phyloP scores from a whole-genome alignment of 2,797 vertebrate species.

The Rhincodon typus region DNA sequence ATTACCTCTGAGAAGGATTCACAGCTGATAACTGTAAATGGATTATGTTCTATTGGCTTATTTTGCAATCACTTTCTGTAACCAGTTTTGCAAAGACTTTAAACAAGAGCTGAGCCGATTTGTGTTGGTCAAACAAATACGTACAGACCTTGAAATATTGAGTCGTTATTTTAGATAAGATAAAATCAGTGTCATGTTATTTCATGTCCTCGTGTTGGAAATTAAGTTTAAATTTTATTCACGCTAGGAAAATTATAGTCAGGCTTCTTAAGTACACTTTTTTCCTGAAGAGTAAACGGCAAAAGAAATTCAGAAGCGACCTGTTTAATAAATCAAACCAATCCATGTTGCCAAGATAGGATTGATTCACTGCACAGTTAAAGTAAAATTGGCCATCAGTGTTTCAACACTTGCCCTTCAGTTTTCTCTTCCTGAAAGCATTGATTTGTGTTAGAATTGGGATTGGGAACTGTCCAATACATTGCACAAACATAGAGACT shows the following conservation, averaged over 20 bases:
- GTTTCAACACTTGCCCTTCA: neutral
- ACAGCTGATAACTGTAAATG: neutral
- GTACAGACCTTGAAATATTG: neutral
- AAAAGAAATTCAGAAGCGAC: neutral
- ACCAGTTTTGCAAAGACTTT: conserved; percentile 32
- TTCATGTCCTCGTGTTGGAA: conserved; percentile 11
- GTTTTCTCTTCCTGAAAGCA: neutral
- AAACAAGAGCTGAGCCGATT: too few species aligned
- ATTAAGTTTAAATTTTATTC: conserved; percentile 27
- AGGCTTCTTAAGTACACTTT: neutral
- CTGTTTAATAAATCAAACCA: neutral
- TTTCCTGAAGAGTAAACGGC: neutral
- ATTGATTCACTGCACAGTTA: neutral
- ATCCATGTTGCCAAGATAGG: neutral
- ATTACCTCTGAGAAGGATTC: neutral
- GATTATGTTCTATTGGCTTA: neutral
- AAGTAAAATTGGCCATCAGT: neutral
- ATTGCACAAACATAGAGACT: neutral
- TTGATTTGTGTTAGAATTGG: neutral
- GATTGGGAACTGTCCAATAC: neutral
- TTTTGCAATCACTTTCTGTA: conserved; percentile 13
- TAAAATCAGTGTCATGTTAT: conserved; percentile 29
- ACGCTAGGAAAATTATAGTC: neutral
- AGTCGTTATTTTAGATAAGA: conserved; percentile 34
- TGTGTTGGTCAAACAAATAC: conserved; percentile 29